A percentile compares a stretch with the other conserved stretches of the same genome.
phyloP scores from a whole-genome alignment of 1,140 invertebrate species.

The Dendroctonus valens region DNA sequence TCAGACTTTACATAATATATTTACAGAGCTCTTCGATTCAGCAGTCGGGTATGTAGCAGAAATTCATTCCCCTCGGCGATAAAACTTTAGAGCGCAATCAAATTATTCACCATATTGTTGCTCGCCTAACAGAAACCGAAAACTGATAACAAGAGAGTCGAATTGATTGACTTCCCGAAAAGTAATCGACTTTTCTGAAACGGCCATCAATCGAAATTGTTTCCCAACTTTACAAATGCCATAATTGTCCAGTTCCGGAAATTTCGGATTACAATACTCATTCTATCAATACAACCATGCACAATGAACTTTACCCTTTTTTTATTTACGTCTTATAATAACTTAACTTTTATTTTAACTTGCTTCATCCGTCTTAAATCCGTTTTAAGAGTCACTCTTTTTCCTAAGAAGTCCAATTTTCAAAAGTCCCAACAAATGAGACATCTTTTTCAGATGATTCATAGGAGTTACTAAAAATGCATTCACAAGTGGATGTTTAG shows the following conservation, averaged over 20 bases:
- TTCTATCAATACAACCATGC: not conserved
- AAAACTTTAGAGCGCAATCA: constrained; percentile 46
- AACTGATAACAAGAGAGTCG: constrained; percentile 39
- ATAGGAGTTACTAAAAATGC: too few relatives aligned
- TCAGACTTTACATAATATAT: constrained; percentile 47
- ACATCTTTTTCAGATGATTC: too few relatives aligned
- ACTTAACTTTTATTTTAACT: too few relatives aligned
- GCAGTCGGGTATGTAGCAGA: constrained; percentile 34
- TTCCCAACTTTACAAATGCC: constrained; percentile 34
- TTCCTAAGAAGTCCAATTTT: too few relatives aligned
- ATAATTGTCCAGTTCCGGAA: constrained; percentile 33
- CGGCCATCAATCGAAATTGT: constrained; percentile 37
- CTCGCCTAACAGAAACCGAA: constrained; percentile 39
- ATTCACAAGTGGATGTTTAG: too few relatives aligned
- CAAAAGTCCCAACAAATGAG: too few relatives aligned
- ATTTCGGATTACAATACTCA: constrained; percentile 16
- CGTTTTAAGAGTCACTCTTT: too few relatives aligned
- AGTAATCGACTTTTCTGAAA: constrained; percentile 36
- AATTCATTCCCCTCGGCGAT: constrained; percentile 44
- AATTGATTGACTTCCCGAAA: constrained; percentile 39
- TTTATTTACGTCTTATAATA: too few relatives aligned
- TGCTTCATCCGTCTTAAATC: too few relatives aligned
- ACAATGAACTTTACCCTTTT: too few relatives aligned
- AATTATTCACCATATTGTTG: constrained; percentile 47
- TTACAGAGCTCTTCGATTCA: constrained; percentile 32